Base-by-base conservation (phyloP, 2,797 vertebrate genomes). In the Leptoclinus maculatus region DNA sequence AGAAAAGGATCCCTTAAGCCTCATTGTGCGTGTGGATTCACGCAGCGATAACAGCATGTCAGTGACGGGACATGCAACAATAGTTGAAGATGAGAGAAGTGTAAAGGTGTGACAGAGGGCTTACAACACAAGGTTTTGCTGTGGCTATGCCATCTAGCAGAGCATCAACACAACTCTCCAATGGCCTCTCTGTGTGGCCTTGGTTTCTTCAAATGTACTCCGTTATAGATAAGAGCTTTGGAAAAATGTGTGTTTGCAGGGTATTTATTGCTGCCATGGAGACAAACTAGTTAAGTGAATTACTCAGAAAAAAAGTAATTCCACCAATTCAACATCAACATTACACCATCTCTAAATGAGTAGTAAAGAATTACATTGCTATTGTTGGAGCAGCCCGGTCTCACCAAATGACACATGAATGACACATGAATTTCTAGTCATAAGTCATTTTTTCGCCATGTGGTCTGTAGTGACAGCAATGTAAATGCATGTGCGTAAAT, bases 51-150 rank as follows among this genome's bases (percentile, higher is more conserved):
- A 84, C 64, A 66, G 86, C 86, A 65, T 66, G 80, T 86, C 79
- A 79, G 79, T 70, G 63, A 92, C 72, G 78, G 74, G 59, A 66
- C 66, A 7, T 21, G 45, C 70, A 74, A 92, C 92, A 94, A 93
- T 88, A 76, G 82, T 47, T 29, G 25, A 90, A 93, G 92, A 94
- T 93, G 93, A 93, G 90, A 90, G 91, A 91, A 88, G 92, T 89
- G 92, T 89, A 77, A 91, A 91, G 91, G 82, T 88, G 79, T 53
- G 75, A 89, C 83, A 14, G 73, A 36, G 65, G 71, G 60, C 82
- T 66, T 45, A 81, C 67, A 88, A 85, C 83, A 83, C 45, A 77
- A 53, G 17, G 62, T 63, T 85, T 91, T 94, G 93, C 84, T 95
- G 91, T 94, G 93, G 62, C 93, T 95, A 86, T 80, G 80, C 21